Evolutionary conservation across 2,113 vertebrate genomes (phyloP).

Genomic region (Furnarius figulus): DNA sequence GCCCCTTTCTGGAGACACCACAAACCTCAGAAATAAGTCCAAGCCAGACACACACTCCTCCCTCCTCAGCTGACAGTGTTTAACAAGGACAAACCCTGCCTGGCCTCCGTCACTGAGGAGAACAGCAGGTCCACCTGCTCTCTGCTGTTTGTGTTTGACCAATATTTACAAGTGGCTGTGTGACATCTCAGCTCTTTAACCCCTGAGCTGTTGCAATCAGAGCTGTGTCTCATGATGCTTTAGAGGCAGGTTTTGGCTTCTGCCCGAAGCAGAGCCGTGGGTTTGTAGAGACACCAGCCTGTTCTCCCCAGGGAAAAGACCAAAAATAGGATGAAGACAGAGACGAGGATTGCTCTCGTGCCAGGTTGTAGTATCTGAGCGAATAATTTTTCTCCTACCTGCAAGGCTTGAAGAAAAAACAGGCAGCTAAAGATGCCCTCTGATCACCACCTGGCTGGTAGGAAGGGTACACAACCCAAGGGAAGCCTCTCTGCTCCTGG

Average conservation of each 20-base stretch:
- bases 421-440: background rate
- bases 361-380: background rate
- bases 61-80: background rate
- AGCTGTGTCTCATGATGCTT: background rate
- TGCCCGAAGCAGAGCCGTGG: rapidly evolving
- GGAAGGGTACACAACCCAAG: too few species aligned
- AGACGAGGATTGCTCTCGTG: background rate
- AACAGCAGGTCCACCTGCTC: background rate
- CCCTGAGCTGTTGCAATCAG: background rate
- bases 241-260: background rate
- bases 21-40: background rate
- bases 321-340: background rate
- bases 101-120: background rate
- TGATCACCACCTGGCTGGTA: background rate
- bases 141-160: background rate
- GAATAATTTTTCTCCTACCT: background rate
- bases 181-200: background rate
- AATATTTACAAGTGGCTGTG: background rate
- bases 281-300: background rate
- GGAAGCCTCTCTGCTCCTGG: background rate
- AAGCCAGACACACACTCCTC: background rate
- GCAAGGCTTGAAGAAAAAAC: background rate
- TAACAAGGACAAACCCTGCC: background rate
- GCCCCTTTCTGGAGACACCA: background rate
- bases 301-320: background rate